These are phyloP conservation scores for Sesia apiformis DNA, from an alignment of 2,888 invertebrate species.

Conservation along the genomic window DNA sequence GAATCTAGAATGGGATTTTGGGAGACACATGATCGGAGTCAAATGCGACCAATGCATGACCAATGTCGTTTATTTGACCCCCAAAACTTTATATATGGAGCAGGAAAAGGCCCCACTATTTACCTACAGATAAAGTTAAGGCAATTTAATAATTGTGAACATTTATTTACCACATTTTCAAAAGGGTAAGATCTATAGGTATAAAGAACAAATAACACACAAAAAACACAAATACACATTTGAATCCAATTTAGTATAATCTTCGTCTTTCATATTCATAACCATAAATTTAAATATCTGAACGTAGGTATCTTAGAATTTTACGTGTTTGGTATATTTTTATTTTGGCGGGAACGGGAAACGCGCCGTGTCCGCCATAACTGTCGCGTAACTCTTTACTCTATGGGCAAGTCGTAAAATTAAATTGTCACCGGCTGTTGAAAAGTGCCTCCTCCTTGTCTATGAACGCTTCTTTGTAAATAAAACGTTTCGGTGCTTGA, in stretches of 20 bases:
- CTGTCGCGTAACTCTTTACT: conserved; percentile 72
- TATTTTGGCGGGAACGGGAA: conserved; percentile 51
- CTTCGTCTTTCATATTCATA: background rate
- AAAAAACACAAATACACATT: conserved; percentile 4
- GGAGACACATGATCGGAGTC: too few species aligned
- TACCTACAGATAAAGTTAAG: too few species aligned
- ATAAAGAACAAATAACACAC: too few species aligned
- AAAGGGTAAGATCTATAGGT: too few species aligned
- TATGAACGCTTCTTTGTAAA: conserved; percentile 37
- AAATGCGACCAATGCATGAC: too few species aligned
- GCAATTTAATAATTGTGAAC: too few species aligned
- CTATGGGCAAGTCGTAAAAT: conserved; percentile 63
- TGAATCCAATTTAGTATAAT: conserved; percentile 28
- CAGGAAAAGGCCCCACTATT: too few species aligned
- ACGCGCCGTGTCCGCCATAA: conserved; percentile 62
- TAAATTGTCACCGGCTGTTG: conserved; percentile 71
- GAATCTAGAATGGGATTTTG: too few species aligned
- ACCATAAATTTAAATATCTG: background rate
- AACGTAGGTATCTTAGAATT: background rate
- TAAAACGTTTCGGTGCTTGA: conserved; percentile 42
- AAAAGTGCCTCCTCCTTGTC: conserved; percentile 30
- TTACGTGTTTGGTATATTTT: conserved; percentile 15
- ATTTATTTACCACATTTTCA: too few species aligned
- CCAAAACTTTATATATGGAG: too few species aligned
- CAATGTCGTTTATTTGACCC: too few species aligned